A percentile compares a stretch with the other conserved stretches of the same genome.
These are phyloP conservation scores for Peromyscus nudipes DNA, from an alignment of 2,797 vertebrate genomes.

Conservation along the genomic window DNA sequence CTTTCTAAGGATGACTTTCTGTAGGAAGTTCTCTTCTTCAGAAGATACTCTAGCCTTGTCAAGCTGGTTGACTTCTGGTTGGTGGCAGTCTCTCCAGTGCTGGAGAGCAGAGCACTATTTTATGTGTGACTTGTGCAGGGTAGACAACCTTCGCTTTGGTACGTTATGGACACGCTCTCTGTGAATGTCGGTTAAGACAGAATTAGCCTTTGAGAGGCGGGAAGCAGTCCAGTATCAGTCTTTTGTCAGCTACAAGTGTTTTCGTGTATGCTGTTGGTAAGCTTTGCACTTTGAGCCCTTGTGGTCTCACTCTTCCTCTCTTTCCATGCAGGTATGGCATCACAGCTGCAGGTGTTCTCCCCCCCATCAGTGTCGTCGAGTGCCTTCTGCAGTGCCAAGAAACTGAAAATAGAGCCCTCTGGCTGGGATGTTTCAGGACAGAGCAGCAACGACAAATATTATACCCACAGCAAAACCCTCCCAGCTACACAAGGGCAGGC, in stretches of 20 bases:
- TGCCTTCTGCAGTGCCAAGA: slow-evolving; percentile 97
- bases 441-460: slow-evolving; percentile 94
- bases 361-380: slow-evolving; percentile 98
- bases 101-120: background rate
- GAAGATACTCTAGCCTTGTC: slow-evolving; percentile 29
- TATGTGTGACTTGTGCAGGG: background rate
- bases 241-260: slow-evolving; percentile 33
- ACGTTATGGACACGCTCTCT: background rate
- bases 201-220: slow-evolving; percentile 46
- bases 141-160: background rate
- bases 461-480: slow-evolving; percentile 92
- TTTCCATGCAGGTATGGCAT: slow-evolving; percentile 94
- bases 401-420: slow-evolving; percentile 97
- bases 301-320: slow-evolving; percentile 51
- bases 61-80: slow-evolving; percentile 40
- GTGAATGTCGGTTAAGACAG: background rate
- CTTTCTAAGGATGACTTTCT: slow-evolving; percentile 36
- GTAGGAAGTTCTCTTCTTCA: background rate
- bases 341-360: slow-evolving; percentile 98
- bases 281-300: background rate
- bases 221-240: background rate
- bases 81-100: background rate
- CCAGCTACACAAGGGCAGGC: slow-evolving; percentile 92
- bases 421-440: slow-evolving; percentile 95
- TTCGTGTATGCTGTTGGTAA: background rate